Evolutionary conservation across 92 coral and sea anemone species (phyloP), one percentile per base, ranked within the genome.

Genomic region (Zoanthus gigantus): DNA sequence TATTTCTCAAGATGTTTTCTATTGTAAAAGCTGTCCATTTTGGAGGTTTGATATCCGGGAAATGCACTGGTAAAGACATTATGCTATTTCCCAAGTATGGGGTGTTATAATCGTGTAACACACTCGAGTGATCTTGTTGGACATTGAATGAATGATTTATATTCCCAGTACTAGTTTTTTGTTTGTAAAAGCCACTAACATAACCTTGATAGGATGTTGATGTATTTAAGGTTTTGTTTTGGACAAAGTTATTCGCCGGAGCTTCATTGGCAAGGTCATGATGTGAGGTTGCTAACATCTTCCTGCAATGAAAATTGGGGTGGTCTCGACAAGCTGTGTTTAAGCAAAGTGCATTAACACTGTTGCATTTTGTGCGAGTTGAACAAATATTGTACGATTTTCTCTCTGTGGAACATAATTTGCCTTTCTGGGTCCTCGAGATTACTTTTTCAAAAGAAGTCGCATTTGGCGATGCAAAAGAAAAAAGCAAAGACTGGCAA

Each of bases 1-100:
- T 14, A n/a, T 65, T 46, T 17, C 85, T 63, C 9, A 81, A 46
- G 60, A 81, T 81, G 61, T 66, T 81, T 17, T 81, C 75, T 46
- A 81, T 66, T 15, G 85, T 44, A 32, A 81, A 81, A 45, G 75
- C 60, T 42, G 54, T 48, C 85, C 57, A 12, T 68, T 81, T 81
- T 30, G 6, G 31, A 4, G 74, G 74, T 23, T 42, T 28, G 61
- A 11, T 47, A 3, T 15, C 48, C 10, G 9, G n/a, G 9, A 53
- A 13, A 14, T 46, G 45, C 47, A 31, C 67, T 48, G 68, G 28
- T 13, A 54, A 14, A 13, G 67, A 17, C 44, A 1, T 54, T 77
- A 66, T 12, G 12, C 15, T 13, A 54, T 16, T 47, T 52, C 78
- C 48, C 78, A 5, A 9, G 56, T 6, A 18, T 47, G 30, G 44